phyloP scores from a whole-genome alignment of 2,888 invertebrate genomes.

The Chymomyza fuscimana region DNA sequence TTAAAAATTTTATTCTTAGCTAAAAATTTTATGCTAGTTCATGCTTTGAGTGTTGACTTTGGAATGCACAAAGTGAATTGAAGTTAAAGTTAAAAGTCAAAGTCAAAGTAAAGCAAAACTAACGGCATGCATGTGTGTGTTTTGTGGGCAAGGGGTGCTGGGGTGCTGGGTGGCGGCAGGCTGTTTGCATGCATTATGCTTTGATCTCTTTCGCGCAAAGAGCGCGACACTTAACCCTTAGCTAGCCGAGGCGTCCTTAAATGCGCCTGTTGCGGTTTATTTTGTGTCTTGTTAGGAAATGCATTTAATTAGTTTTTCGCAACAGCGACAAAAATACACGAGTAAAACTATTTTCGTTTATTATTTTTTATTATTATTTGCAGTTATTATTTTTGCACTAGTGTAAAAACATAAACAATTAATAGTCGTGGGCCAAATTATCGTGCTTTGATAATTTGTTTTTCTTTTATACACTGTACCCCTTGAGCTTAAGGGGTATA shows the following conservation, averaged over 20 bases:
- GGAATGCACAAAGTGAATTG: neutral
- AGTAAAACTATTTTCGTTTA: neutral
- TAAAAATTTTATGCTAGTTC: neutral
- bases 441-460: no score
- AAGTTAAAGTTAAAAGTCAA: neutral
- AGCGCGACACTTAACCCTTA: neutral
- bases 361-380: neutral
- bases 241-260: neutral
- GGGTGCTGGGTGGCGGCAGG: neutral
- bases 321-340: neutral
- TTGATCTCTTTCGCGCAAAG: neutral
- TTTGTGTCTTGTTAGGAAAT: neutral
- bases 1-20: neutral
- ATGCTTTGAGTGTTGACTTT: neutral
- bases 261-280: neutral
- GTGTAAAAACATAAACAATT: no score
- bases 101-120: neutral
- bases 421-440: no score
- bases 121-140: neutral
- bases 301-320: neutral
- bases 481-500: no score
- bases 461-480: no score
- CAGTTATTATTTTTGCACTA: no score
- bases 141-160: neutral
- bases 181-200: neutral